A percentile compares a stretch with the other conserved stretches of the same genome.
These are phyloP conservation scores for Drosophila hamatofila DNA, from an alignment of 2,888 invertebrate genomes.

Conservation along the genomic window DNA sequence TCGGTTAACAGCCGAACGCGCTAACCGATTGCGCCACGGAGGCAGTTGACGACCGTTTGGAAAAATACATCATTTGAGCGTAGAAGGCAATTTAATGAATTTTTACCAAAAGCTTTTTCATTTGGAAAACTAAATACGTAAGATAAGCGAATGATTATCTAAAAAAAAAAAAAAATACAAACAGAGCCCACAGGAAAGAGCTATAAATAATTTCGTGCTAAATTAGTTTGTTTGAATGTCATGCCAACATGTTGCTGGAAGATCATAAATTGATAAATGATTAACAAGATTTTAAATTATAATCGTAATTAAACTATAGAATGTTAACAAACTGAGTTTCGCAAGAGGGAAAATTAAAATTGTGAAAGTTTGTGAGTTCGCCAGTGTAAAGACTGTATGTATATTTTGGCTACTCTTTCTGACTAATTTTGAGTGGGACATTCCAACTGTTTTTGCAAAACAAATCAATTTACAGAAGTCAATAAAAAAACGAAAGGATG, in stretches of 20 bases:
- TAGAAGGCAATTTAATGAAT: background rate
- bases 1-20: constrained; percentile 99
- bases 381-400: too few species aligned
- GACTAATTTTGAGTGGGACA: background rate
- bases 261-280: background rate
- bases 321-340: background rate
- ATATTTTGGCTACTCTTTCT: too few species aligned
- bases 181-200: background rate
- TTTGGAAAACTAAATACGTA: background rate
- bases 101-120: background rate
- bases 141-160: constrained; percentile 28
- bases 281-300: background rate
- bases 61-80: constrained; percentile 15
- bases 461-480: constrained; percentile 50
- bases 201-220: constrained; percentile 22
- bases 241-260: background rate
- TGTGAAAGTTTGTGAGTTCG: too few species aligned
- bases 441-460: constrained; percentile 9
- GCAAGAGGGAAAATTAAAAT: background rate
- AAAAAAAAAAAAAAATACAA: background rate
- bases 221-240: constrained; percentile 22
- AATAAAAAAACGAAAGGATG: constrained; percentile 13
- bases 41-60: constrained; percentile 72
- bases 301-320: background rate
- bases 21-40: constrained; percentile 97